A percentile compares a stretch with the other conserved stretches of the same genome.
Evolutionary conservation across 2,113 vertebrate genomes (phyloP).

Genomic region (Rattus rattus): DNA sequence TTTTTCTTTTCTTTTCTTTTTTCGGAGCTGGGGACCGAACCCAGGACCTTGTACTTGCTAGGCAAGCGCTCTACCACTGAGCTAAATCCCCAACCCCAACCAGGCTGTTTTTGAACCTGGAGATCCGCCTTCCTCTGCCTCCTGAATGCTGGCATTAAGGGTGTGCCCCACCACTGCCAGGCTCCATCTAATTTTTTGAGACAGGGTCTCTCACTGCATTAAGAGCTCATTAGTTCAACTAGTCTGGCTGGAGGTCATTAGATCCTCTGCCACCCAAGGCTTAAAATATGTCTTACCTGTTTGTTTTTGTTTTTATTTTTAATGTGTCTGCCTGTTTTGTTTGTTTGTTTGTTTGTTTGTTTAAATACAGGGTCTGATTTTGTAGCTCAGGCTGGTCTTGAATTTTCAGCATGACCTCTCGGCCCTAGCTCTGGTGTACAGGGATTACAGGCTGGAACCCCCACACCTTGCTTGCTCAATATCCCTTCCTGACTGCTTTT

Average conservation of each 20-base stretch:
- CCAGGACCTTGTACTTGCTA: too few relatives aligned
- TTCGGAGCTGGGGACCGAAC: too few relatives aligned
- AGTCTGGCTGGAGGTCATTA: background rate
- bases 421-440: background rate
- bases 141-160: too few relatives aligned
- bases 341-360: background rate
- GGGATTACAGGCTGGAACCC: background rate
- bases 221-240: background rate
- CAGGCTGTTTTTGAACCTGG: too few relatives aligned
- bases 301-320: background rate
- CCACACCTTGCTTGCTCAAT: background rate
- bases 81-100: too few relatives aligned
- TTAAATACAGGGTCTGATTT: background rate
- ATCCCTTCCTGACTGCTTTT: background rate
- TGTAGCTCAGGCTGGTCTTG: background rate
- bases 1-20: too few relatives aligned
- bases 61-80: too few relatives aligned
- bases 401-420: background rate
- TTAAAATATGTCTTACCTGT: background rate
- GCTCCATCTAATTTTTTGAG: too few relatives aligned
- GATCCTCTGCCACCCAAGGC: background rate
- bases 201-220: background rate
- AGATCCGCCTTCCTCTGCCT: too few relatives aligned
- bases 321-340: background rate
- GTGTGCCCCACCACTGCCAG: too few relatives aligned